Base-by-base conservation (phyloP, 2,888 invertebrate species). In the Pedicia rivosa region DNA sequence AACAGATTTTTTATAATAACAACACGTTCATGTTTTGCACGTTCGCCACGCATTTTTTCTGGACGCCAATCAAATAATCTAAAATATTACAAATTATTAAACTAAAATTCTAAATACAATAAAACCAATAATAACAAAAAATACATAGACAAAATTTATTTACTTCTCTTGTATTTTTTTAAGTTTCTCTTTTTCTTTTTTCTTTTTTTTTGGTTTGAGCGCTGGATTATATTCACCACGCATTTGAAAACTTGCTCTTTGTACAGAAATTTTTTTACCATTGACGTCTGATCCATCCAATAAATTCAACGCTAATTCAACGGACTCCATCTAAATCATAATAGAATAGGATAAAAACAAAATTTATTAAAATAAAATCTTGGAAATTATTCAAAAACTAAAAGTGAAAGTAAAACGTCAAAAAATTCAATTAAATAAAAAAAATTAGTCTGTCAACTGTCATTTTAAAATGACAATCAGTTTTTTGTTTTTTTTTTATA, bases 51-150 rank as follows among this genome's bases (percentile, higher is more conserved):
- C 54, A 86, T 69, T 56, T 86, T 87, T 48, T 97, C 95, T 1
- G 95, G 94, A 41, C 87, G 69, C 98, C 98, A 98, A 57, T 91
- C 94, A 56, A 98, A 87, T 34, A 95, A 64, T 54, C 80, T 79
- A 48, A 12, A 51, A 49, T 40, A 34, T 37, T 37, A 5, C 28
- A 12, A 35, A 16, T 36, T 27, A 28, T 19, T 15, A n/a, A 27
- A 16, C 24, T 4, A 14, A 14, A 14, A 30, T 5, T 10, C 8
- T 10, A 25, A 8, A 25, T 25, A 25, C 25, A 25, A 26, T 10
- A n/a, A 26, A 29, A 16, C 12, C 31, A 10, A 33, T 15, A 19
- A 19, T n/a, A n/a, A n/a, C n/a, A n/a, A n/a, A n/a, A n/a, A n/a
- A n/a, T n/a, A n/a, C n/a, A n/a, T n/a, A n/a, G n/a, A n/a, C n/a